Conservation (phyloP, 2,888 invertebrate species). For the Boloria selene region DNA sequence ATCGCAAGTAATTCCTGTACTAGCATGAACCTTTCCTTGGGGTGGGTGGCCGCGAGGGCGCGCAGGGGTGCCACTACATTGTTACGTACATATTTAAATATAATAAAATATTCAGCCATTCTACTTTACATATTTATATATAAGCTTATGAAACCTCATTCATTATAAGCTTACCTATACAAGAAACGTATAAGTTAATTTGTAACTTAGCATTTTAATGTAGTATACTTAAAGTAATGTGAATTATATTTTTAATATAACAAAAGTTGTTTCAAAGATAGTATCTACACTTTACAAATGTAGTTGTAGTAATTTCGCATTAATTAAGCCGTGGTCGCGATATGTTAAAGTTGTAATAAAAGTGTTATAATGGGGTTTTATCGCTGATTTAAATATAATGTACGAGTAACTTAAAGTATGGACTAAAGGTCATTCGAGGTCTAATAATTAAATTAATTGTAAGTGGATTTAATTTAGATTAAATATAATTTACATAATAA, state of each 20-base stretch:
- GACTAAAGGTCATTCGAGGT: constrained; percentile 3
- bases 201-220: background rate
- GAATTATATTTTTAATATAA: too few relatives aligned
- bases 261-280: constrained; percentile 24
- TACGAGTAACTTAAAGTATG: background rate
- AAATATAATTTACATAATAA: constrained; percentile 4
- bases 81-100: background rate
- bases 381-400: constrained; percentile 20
- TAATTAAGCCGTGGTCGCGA: constrained; percentile 31
- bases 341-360: constrained; percentile 33
- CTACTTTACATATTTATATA: background rate
- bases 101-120: background rate
- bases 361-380: constrained; percentile 28
- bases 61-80: constrained; percentile 33
- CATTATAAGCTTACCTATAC: background rate
- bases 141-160: background rate
- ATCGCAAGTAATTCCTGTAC: constrained; percentile 49
- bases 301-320: constrained; percentile 34
- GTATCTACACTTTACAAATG: constrained; percentile 34
- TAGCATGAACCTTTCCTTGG: constrained; percentile 34
- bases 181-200: background rate
- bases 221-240: too few relatives aligned
- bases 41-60: constrained; percentile 31
- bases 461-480: constrained; percentile 13
- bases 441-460: constrained; percentile 1